Evolutionary conservation across 2,797 vertebrate species (phyloP), one percentile per base, ranked within the genome.

Genomic region (Smutsia temminckii): DNA sequence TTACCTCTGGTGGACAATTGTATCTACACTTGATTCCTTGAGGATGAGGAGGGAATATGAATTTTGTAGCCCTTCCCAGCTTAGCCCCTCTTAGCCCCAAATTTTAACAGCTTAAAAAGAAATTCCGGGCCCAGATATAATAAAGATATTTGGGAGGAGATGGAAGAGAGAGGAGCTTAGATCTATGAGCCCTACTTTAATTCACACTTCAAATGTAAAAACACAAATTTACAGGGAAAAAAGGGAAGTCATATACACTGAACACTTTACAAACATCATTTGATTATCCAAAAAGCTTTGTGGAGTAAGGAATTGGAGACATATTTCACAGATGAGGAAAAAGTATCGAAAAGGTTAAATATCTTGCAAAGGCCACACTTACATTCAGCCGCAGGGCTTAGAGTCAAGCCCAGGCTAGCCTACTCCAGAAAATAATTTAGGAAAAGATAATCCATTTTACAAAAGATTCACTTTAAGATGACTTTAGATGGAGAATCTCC

Each of bases 131-230:
- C 17, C 61, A 64, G 53, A 64, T 42, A 85, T 42, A 78, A 59
- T 91, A 66, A 87, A 93, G 69, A 10, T 80, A 71, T 92, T 72
- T 78, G 42, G 49, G n/a, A 64, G n/a, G 9, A 14, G 27, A 27
- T 66, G 63, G 51, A 93, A 71, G 55, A 91, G 55, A 88, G n/a
- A 88, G 61, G 68, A 71, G 18, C 57, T 88, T 81, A 92, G 77
- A 72, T 79, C 12, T 64, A 37, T 78, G 55, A 72, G 29, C 37
- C 68, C 71, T 29, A 84, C 34, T 87, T 85, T 17, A 92, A 46
- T 93, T 81, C 79, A 78, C 53, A 59, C 34, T 92, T 93, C 64
- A 90, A 77, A 34, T 83, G 79, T 72, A 75, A 92, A 94, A 88
- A 69, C 46, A 85, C 13, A 72, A 46, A 89, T 49, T 27, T 85